phyloP scores from a whole-genome alignment of 1,140 invertebrate species.

The Globodera rostochiensis region DNA sequence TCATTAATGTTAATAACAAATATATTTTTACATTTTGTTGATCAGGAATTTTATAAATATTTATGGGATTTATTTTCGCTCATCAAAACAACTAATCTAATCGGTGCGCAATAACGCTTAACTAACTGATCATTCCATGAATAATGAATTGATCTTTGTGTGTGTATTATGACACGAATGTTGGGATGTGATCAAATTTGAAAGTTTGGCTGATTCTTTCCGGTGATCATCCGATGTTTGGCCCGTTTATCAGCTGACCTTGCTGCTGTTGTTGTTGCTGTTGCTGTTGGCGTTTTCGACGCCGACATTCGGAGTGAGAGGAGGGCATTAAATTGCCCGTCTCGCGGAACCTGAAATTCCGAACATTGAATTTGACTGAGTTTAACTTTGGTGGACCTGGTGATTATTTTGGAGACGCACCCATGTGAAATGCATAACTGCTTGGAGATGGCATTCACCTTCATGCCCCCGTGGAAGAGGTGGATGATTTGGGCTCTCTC shows the following conservation, averaged over 20 bases:
- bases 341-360: slow-evolving; percentile 58
- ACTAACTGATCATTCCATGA: no score
- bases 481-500: slow-evolving; percentile 58
- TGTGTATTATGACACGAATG: background rate
- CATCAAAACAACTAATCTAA: no score
- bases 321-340: slow-evolving; percentile 59
- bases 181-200: background rate
- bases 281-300: slow-evolving; percentile 47
- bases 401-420: slow-evolving; percentile 65
- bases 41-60: no score
- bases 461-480: slow-evolving; percentile 63
- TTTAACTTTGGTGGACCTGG: slow-evolving; percentile 41
- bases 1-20: no score
- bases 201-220: background rate
- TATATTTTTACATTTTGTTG: no score
- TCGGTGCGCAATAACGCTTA: no score
- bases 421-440: slow-evolving; percentile 63
- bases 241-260: background rate
- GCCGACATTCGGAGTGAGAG: slow-evolving; percentile 62
- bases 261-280: slow-evolving; percentile 9
- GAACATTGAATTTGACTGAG: slow-evolving; percentile 3
- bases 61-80: no score
- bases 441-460: slow-evolving; percentile 64
- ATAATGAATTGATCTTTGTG: background rate
- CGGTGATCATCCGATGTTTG: background rate